A percentile compares a stretch with the other conserved stretches of the same genome.
phyloP scores from a whole-genome alignment of 2,797 vertebrate species.

The Myotis findleyi region DNA sequence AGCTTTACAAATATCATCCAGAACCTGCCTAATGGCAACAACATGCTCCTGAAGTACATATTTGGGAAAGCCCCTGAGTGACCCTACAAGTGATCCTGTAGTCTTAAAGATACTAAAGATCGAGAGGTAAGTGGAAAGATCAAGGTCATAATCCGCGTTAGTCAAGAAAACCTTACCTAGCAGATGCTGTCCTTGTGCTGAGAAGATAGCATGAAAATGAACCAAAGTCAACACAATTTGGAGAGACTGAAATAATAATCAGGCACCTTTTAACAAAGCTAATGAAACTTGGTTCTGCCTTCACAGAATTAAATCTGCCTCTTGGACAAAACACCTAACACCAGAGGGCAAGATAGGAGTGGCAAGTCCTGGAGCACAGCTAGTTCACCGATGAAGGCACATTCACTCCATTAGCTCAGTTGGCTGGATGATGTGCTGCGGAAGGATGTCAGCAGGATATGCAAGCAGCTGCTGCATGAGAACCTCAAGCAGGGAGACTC shows the following conservation, averaged over 20 bases:
- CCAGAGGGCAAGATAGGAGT: conserved; percentile 12
- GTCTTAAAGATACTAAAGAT: background rate
- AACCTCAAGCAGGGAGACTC: conserved; percentile 44
- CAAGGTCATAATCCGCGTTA: background rate
- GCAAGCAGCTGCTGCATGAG: conserved; percentile 28
- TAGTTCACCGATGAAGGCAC: background rate
- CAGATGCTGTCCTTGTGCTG: background rate
- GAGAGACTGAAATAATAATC: background rate
- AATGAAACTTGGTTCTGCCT: background rate
- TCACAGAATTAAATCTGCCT: conserved; percentile 22
- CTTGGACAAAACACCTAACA: conserved; percentile 56
- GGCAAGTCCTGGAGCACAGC: background rate
- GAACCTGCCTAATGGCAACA: background rate
- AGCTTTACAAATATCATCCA: background rate
- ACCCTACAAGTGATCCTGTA: background rate
- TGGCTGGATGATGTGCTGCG: background rate
- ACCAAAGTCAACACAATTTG: conserved; percentile 3
- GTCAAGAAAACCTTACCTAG: background rate
- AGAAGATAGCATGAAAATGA: background rate
- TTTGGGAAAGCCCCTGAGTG: background rate
- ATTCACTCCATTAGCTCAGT: background rate
- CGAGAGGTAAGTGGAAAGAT: background rate
- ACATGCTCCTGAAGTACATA: background rate
- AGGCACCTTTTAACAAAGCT: background rate
- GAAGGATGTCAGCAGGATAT: background rate